Conservation (phyloP, 2,888 invertebrate genomes). For the Nephrocerus scutellatus region DNA sequence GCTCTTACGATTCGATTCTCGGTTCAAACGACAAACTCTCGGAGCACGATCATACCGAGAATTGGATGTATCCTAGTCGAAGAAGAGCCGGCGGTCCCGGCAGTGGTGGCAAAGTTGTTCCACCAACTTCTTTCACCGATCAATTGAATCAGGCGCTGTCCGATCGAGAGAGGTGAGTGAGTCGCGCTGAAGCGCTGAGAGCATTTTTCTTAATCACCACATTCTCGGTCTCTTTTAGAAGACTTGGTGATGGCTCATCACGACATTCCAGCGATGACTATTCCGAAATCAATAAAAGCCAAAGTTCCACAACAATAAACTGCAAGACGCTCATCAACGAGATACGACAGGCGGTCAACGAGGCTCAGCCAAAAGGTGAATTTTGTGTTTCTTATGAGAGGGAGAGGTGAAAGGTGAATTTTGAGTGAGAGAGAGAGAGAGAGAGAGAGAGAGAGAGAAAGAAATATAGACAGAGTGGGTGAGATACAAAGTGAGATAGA, state of each 20-base stretch:
- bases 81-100: constrained; percentile 45
- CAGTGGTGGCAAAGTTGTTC: constrained; percentile 49
- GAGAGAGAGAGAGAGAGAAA: too few relatives aligned
- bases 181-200: neutral
- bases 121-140: constrained; percentile 74
- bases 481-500: too few relatives aligned
- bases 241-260: constrained; percentile 49
- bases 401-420: too few relatives aligned
- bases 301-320: constrained; percentile 60
- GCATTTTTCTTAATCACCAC: constrained; percentile 7
- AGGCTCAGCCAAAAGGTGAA: constrained; percentile 79
- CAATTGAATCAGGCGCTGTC: constrained; percentile 81
- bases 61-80: constrained; percentile 48
- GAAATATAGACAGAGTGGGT: too few relatives aligned
- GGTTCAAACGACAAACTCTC: constrained; percentile 47
- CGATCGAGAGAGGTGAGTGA: constrained; percentile 66
- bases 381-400: too few relatives aligned
- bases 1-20: constrained; percentile 48
- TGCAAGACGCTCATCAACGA: constrained; percentile 79
- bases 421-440: too few relatives aligned
- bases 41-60: constrained; percentile 40
- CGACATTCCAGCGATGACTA: constrained; percentile 58
- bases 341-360: constrained; percentile 80
- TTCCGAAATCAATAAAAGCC: constrained; percentile 55
- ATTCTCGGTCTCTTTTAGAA: constrained; percentile 29